Base-by-base conservation (phyloP, 2,888 invertebrate species). In the Melinopterus prodromus region DNA sequence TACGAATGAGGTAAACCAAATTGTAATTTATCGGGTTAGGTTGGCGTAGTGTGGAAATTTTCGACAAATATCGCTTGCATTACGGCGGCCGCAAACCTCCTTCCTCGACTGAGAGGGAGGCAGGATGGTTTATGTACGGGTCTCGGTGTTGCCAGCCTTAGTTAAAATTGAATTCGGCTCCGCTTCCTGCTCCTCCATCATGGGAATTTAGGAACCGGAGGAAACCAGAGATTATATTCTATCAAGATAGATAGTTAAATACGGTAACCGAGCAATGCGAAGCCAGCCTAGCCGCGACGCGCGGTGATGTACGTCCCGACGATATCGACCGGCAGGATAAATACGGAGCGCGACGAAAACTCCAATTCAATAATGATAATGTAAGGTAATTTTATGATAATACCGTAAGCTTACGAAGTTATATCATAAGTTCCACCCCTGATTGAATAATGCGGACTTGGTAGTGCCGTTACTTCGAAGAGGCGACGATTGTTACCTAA, bases 211-310 rank as follows among this genome's bases (percentile, higher is more conserved):
- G 53, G 12, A 53, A 26, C 53, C 53, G 53, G 53, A 53, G 53
- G 53, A 53, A 53, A 53, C 53, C 53, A 53, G 53, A 53, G 53
- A 53, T 53, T 53, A 53, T 53, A 53, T 53, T 53, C 53, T 53
- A 53, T 53, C 53, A 53, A 53, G 53, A 53, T 53, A 12, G 53
- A 53, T 53, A 53, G 53, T 53, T 53, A 53, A 53, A 53, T 53
- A 53, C 53, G 53, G 53, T 53, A 53, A 53, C 53, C 53, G 53
- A 53, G 53, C 53, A 53, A 53, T 53, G 53, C 53, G 53, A 12
- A 53, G 53, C 53, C 53, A 12, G 53, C 53, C 53, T 53, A 12
- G 53, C 53, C 53, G 53, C 53, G 53, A 53, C 53, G 7, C 53
- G 7, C 53, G 9, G 7, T 53, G 53, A 53, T 53, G 53, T 53